Evolutionary conservation across 2,113 vertebrate genomes (phyloP).

Genomic region (Carettochelys insculpta): DNA sequence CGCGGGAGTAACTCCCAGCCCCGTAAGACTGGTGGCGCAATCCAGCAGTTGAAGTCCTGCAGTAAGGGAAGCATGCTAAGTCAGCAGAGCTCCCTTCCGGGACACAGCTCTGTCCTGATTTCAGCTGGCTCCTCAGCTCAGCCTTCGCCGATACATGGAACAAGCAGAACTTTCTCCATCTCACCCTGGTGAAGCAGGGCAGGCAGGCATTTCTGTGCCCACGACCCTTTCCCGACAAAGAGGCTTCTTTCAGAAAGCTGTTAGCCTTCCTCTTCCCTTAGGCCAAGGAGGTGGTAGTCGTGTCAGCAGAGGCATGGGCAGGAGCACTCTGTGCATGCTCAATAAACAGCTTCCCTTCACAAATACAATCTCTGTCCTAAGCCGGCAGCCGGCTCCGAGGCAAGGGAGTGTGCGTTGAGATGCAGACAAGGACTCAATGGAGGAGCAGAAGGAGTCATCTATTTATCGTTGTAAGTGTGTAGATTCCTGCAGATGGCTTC

Average conservation of each 20-base stretch:
- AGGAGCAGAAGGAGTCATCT: not conserved
- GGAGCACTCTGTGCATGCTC: not conserved
- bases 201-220: not conserved
- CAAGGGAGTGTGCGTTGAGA: conserved; percentile 19
- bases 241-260: not conserved
- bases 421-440: not conserved
- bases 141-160: not conserved
- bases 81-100: not conserved
- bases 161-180: not conserved
- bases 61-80: not conserved
- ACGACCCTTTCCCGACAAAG: not conserved
- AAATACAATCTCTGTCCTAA: not conserved
- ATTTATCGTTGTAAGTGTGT: not conserved
- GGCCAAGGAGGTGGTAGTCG: not conserved
- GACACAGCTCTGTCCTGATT: not conserved
- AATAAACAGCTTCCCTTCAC: not conserved
- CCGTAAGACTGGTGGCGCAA: not conserved
- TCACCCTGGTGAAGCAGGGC: not conserved
- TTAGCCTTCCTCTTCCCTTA: not conserved
- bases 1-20: not conserved
- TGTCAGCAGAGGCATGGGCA: not conserved
- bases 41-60: not conserved
- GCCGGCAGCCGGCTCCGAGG: not conserved
- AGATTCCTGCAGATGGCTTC: not conserved
- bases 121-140: not conserved